Percentiles rank a stretch among this genome's conserved stretches.
Conservation (phyloP, 2,113 vertebrate species). For the Anoplopoma fimbria region DNA sequence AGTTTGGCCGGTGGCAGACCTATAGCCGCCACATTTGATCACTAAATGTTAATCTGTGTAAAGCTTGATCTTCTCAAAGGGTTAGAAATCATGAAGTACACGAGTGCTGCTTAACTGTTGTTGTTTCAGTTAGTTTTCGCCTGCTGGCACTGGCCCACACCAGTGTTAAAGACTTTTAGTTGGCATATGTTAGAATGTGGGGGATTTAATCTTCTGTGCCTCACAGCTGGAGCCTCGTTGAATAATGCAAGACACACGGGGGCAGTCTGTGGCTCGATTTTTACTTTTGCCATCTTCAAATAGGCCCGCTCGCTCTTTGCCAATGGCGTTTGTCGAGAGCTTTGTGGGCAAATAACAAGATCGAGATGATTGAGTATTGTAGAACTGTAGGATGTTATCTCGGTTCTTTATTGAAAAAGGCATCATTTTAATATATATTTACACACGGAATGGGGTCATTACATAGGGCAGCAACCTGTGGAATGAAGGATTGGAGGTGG, state of each 20-base stretch:
- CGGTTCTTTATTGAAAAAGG: slow-evolving; percentile 45
- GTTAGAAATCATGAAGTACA: slow-evolving; percentile 47
- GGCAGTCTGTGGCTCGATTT: slow-evolving; percentile 76
- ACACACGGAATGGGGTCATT: slow-evolving; percentile 36
- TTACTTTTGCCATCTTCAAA: slow-evolving; percentile 76
- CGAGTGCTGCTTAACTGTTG: slow-evolving; percentile 59
- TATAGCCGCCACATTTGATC: slow-evolving; percentile 69
- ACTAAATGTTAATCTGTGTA: slow-evolving; percentile 74
- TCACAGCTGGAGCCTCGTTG: slow-evolving; percentile 78
- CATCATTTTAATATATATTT: slow-evolving; percentile 26
- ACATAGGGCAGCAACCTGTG: slow-evolving; percentile 18
- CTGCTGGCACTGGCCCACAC: slow-evolving; percentile 74
- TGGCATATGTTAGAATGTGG: slow-evolving; percentile 76
- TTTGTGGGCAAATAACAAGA: slow-evolving; percentile 63
- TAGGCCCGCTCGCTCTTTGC: slow-evolving; percentile 62
- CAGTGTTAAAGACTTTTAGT: slow-evolving; percentile 70
- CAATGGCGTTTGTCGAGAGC: slow-evolving; percentile 59
- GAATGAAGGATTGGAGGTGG: slow-evolving; percentile 22
- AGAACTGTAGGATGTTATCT: slow-evolving; percentile 40
- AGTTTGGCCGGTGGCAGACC: slow-evolving; percentile 68
- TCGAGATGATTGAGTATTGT: slow-evolving; percentile 31
- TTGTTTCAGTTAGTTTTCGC: slow-evolving; percentile 71
- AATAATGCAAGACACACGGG: slow-evolving; percentile 82
- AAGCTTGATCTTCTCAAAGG: slow-evolving; percentile 70
- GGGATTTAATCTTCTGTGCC: slow-evolving; percentile 83